Base-by-base conservation (phyloP, 1,140 invertebrate species). In the Drosophila biarmipes region DNA sequence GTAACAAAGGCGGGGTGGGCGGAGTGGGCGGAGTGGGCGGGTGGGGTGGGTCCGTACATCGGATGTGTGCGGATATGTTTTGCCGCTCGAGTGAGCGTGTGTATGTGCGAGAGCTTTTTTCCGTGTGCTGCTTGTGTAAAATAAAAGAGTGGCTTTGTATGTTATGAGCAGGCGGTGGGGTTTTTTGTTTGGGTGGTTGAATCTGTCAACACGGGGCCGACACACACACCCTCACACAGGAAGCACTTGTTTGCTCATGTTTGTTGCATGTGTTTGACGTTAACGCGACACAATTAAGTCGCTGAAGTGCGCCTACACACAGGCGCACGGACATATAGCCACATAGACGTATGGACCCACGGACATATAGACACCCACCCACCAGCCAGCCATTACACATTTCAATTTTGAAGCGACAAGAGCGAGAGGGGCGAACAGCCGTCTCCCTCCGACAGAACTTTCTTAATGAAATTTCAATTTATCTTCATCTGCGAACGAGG, bases 401-500 rank as follows among this genome's bases (percentile, higher is more conserved):
- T 86, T 86, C 74, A 87, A 86, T 81, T 87, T 73, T 72, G 55
- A 87, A 86, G 74, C 76, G 81, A 81, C 53, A 63, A 12, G 55
- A 45, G 51, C 1, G 29, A 49, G 53, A 38, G 31, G 15, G 11
- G n/a, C 21, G 45, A 48, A 14, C 53, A 29, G 52, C 17, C 24
- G 6, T 56, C 58, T 51, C 49, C n/a, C 46, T 75, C 29, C 49
- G 51, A 35, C 59, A 86, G 71, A 86, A 87, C 61, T 87, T 86
- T 86, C 82, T 87, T 86, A 86, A 86, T 86, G 78, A 87, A 87
- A 86, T 87, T 86, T 86, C 82, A 86, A 86, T 86, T 86, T 86
- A 81, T 86, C 55, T 86, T 55, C 76, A 46, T 54, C 54, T 43
- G 54, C 48, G 64, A 7, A n/a, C 21, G 56, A 21, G 54, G 55